Conservation (phyloP, 53 echinoderm and acorn worm genomes). For the Luidia sarsii region DNA sequence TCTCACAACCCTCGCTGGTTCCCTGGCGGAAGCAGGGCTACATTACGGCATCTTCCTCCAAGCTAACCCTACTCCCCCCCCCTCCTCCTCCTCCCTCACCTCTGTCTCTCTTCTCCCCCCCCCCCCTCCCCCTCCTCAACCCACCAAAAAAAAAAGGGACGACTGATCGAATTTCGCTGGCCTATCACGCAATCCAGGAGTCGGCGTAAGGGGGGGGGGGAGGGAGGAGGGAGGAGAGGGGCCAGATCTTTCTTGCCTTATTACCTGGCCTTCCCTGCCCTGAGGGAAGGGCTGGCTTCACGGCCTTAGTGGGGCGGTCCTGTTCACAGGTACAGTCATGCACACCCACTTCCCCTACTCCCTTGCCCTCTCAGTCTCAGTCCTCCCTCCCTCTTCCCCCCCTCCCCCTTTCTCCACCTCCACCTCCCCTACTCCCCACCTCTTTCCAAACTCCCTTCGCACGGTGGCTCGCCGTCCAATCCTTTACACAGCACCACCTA, state of each 20-base stretch:
- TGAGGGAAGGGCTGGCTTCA: conserved; percentile 1
- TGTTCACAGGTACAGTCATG: conserved; percentile 49
- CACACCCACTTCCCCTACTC: conserved; percentile 37
- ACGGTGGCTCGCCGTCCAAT: too few species aligned
- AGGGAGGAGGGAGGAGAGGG: neutral
- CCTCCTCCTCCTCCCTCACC: too few species aligned
- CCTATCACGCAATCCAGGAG: conserved; percentile 11
- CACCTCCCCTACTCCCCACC: too few species aligned
- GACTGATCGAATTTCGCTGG: conserved; percentile 30
- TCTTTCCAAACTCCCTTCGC: too few species aligned
- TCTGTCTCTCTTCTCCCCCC: too few species aligned
- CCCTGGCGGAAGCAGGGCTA: conserved; percentile 1
- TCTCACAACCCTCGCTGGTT: neutral
- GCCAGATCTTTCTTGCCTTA: conserved; percentile 8
- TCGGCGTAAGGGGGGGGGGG: too few species aligned
- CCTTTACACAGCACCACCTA: too few species aligned
- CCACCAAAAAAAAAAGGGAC: too few species aligned
- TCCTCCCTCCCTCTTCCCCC: neutral
- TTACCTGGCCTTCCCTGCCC: conserved; percentile 10
- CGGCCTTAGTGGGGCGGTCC: conserved; percentile 12
- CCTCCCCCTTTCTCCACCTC: neutral
- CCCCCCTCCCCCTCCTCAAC: neutral
- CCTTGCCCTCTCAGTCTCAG: neutral
- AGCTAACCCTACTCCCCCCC: too few species aligned
- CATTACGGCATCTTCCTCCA: conserved; percentile 43